Conservation (phyloP, 2,797 vertebrate species). For the Sebastolobus altivelis region DNA sequence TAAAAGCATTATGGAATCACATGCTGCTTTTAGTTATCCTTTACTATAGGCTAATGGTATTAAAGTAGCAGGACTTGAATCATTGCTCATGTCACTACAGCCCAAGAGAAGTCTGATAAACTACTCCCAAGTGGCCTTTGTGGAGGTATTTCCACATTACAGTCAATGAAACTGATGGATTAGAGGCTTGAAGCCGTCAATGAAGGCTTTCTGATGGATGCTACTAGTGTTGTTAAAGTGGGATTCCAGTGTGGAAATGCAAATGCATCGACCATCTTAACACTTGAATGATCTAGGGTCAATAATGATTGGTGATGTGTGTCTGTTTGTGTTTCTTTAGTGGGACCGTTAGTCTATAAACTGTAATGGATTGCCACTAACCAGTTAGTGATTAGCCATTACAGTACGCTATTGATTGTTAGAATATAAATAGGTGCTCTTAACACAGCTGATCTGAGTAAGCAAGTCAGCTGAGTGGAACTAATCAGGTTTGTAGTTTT, state of each 20-base stretch:
- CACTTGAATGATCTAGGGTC: constrained; percentile 18
- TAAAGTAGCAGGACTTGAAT: constrained; percentile 29
- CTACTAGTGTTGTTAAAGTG: constrained; percentile 9
- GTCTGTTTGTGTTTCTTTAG: constrained; percentile 14
- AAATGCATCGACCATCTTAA: constrained; percentile 11
- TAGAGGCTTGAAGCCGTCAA: constrained; percentile 36
- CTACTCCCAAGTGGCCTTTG: constrained; percentile 32
- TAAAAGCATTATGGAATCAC: constrained; percentile 15
- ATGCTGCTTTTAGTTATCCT: constrained; percentile 19
- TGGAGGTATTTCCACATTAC: constrained; percentile 57
- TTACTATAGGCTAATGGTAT: constrained; percentile 7
- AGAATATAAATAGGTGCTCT: background rate
- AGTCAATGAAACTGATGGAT: constrained; percentile 53
- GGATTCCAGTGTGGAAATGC: constrained; percentile 23
- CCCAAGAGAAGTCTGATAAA: constrained; percentile 38
- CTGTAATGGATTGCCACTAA: constrained; percentile 20
- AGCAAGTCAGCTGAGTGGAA: background rate
- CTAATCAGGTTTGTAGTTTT: background rate
- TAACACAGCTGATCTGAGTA: background rate
- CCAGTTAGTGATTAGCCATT: constrained; percentile 7
- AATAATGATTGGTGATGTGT: constrained; percentile 44
- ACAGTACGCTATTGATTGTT: constrained; percentile 22
- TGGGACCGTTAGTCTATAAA: background rate
- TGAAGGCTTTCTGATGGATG: constrained; percentile 53
- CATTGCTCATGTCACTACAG: constrained; percentile 41